Evolutionary conservation across 2,888 invertebrate genomes (phyloP).

Genomic region (Agrochola litura): DNA sequence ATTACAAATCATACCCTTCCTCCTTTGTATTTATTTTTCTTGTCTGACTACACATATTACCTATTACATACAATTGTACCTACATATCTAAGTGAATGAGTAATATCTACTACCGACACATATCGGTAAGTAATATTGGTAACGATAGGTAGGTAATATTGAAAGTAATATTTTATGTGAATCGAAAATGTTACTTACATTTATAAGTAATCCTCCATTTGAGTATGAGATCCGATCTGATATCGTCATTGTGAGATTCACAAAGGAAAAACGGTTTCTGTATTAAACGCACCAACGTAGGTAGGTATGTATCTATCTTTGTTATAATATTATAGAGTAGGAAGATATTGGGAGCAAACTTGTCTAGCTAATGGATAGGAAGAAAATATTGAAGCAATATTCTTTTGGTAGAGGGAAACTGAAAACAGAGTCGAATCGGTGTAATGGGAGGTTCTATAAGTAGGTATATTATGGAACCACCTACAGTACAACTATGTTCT

Average conservation of each 20-base stretch:
- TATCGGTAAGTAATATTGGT: conserved; percentile 58
- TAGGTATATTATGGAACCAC: no score
- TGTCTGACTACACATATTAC: neutral
- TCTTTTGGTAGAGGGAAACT: neutral
- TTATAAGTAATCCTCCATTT: conserved; percentile 77
- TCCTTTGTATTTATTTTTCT: conserved; percentile 21
- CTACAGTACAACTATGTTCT: no score
- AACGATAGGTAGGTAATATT: conserved; percentile 54
- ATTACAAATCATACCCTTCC: neutral
- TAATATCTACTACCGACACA: conserved; percentile 44
- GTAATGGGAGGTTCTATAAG: neutral
- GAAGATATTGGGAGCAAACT: conserved; percentile 25
- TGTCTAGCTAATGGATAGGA: conserved; percentile 17
- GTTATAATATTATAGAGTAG: conserved; percentile 6
- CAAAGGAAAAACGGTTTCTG: conserved; percentile 74
- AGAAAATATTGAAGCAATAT: conserved; percentile 4
- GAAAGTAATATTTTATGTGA: conserved; percentile 76
- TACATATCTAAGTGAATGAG: conserved; percentile 22
- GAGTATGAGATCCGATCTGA: conserved; percentile 77
- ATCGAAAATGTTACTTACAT: conserved; percentile 63
- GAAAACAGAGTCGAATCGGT: neutral
- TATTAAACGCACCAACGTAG: conserved; percentile 39
- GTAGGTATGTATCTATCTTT: conserved; percentile 7
- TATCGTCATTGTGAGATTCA: conserved; percentile 75
- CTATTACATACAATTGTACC: neutral